Conservation (phyloP, 2,888 invertebrate species). For the Drosophila ezoana region DNA sequence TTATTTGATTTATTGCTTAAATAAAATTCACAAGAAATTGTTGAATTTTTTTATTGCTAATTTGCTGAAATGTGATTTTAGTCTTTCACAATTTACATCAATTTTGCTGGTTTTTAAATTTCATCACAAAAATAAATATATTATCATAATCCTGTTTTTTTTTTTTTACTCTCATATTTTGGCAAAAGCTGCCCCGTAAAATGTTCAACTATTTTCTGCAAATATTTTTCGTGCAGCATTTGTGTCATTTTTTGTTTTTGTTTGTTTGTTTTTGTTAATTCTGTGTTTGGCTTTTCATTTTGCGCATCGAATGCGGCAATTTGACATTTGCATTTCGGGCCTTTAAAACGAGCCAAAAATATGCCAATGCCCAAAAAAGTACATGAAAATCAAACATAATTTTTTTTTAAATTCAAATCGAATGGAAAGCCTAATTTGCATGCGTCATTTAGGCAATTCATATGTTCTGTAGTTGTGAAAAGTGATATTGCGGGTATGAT, state of each 20-base stretch:
- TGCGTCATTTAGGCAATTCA: constrained; percentile 22
- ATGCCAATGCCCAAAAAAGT: constrained; percentile 14
- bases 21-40: neutral
- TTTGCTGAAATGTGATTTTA: constrained; percentile 6
- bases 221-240: constrained; percentile 34
- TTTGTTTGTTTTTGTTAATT: constrained; percentile 18
- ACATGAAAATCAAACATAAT: neutral
- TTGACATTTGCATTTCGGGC: constrained; percentile 41
- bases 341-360: constrained; percentile 22
- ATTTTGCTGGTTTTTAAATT: constrained; percentile 5
- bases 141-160: constrained; percentile 19
- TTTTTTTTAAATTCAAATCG: constrained; percentile 10
- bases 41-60: neutral
- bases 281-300: constrained; percentile 45
- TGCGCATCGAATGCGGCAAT: constrained; percentile 36
- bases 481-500: neutral
- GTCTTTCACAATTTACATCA: neutral
- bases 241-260: constrained; percentile 29
- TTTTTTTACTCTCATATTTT: neutral
- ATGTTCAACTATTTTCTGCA: constrained; percentile 12
- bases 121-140: constrained; percentile 10
- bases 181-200: neutral
- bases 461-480: neutral
- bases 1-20: neutral
- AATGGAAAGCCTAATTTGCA: constrained; percentile 32